A percentile compares a stretch with the other conserved stretches of the same genome.
These are phyloP conservation scores for Syrista parreyssii DNA, from an alignment of 2,888 invertebrate genomes.

Conservation along the genomic window DNA sequence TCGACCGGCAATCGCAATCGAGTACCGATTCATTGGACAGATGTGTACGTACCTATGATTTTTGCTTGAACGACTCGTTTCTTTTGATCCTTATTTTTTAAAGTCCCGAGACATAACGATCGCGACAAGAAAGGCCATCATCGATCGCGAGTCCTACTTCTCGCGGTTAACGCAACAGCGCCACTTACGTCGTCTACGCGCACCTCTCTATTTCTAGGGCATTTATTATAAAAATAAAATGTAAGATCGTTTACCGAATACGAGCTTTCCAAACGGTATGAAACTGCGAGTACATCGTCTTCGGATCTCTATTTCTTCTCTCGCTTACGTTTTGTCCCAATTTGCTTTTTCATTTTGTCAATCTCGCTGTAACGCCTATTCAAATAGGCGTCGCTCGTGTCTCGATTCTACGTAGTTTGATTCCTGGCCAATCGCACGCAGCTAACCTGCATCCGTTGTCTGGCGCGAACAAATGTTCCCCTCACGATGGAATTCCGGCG, in stretches of 20 bases:
- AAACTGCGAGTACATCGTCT: conserved; percentile 11
- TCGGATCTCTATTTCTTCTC: conserved; percentile 1
- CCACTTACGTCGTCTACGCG: conserved; percentile 46
- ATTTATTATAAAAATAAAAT: conserved; percentile 62
- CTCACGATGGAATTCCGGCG: too few species aligned
- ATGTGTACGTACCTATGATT: too few species aligned
- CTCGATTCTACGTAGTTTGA: too few species aligned
- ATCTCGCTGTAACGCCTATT: conserved; percentile 3
- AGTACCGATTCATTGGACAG: background rate
- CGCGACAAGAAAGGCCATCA: too few species aligned
- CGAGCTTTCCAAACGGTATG: conserved; percentile 37
- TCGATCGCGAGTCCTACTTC: too few species aligned
- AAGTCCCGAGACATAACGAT: too few species aligned
- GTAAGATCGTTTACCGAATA: conserved; percentile 60
- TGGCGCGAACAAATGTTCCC: background rate
- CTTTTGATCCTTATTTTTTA: too few species aligned
- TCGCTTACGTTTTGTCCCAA: conserved; percentile 1
- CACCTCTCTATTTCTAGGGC: conserved; percentile 40
- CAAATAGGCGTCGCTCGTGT: too few species aligned
- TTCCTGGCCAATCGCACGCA: too few species aligned
- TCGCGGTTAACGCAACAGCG: conserved; percentile 30
- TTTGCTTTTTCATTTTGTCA: conserved; percentile 5
- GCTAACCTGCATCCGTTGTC: conserved; percentile 11
- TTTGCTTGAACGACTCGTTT: too few species aligned
- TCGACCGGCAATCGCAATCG: background rate